A percentile compares a stretch with the other conserved stretches of the same genome.
These are phyloP conservation scores for Cantharis flavilabris DNA, from an alignment of 2,888 invertebrate genomes.

Conservation along the genomic window DNA sequence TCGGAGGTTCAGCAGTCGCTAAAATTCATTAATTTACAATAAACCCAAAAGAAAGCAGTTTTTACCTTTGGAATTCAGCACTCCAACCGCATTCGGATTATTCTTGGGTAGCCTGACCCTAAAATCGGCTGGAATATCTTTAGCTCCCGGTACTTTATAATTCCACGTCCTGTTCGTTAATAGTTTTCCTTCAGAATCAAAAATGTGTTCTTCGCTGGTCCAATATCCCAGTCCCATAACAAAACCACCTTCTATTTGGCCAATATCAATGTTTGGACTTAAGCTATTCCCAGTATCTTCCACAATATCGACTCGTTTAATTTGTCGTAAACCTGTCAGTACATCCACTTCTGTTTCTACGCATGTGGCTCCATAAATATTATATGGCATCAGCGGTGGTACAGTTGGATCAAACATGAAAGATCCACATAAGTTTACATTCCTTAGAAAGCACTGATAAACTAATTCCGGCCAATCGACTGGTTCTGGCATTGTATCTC, in stretches of 20 bases:
- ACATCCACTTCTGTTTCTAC: slow-evolving; percentile 66
- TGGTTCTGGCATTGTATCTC: slow-evolving; percentile 58
- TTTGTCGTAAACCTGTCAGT: slow-evolving; percentile 60
- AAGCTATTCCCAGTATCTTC: slow-evolving; percentile 61
- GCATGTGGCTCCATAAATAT: slow-evolving; percentile 62
- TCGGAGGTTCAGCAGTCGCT: slow-evolving; percentile 70
- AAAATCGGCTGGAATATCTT: slow-evolving; percentile 80
- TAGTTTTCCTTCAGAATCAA: slow-evolving; percentile 61
- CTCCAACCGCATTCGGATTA: slow-evolving; percentile 66
- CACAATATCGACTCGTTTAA: slow-evolving; percentile 70
- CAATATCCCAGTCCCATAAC: too few species aligned
- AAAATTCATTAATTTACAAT: slow-evolving; percentile 29
- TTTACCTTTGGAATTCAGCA: slow-evolving; percentile 74
- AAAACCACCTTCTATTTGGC: too few species aligned
- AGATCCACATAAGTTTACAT: slow-evolving; percentile 66
- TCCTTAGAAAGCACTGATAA: slow-evolving; percentile 57
- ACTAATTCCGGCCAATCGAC: slow-evolving; percentile 62
- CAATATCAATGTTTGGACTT: slow-evolving; percentile 32
- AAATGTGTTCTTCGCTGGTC: too few species aligned
- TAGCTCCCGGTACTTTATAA: slow-evolving; percentile 76
- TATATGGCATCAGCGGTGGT: not conserved
- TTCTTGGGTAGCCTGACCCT: slow-evolving; percentile 70
- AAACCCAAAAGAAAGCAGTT: not conserved
- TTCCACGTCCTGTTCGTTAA: slow-evolving; percentile 81
- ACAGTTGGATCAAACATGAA: slow-evolving; percentile 55